phyloP scores from a whole-genome alignment of 2,797 vertebrate genomes.

The Lutjanus argentimaculatus region DNA sequence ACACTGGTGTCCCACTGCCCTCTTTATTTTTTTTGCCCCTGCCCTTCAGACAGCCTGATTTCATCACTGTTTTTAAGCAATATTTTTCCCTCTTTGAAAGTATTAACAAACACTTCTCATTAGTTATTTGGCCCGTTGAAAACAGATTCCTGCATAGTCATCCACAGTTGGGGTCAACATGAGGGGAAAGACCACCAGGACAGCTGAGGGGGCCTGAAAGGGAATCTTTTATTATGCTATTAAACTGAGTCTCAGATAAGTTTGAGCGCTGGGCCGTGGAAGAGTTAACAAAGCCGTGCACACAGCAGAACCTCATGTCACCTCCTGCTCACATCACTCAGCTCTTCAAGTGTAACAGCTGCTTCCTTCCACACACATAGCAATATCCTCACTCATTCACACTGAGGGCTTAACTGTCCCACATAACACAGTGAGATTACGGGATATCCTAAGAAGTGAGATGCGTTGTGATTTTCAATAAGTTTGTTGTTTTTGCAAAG shows the following conservation, averaged over 20 bases:
- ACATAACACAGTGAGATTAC: constrained; percentile 71
- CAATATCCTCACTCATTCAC: constrained; percentile 79
- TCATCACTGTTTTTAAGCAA: constrained; percentile 24
- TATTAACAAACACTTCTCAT: constrained; percentile 49
- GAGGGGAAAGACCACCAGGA: constrained; percentile 74
- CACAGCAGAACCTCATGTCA: constrained; percentile 76
- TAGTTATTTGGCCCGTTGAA: constrained; percentile 43
- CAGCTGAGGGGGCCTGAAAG: constrained; percentile 72
- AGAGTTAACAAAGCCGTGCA: constrained; percentile 80
- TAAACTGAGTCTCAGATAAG: constrained; percentile 75
- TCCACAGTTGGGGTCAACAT: constrained; percentile 54
- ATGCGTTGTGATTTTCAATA: constrained; percentile 65
- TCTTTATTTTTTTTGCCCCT: no score
- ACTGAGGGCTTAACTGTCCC: constrained; percentile 80
- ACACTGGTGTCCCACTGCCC: no score
- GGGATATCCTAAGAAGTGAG: constrained; percentile 57
- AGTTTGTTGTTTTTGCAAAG: constrained; percentile 54
- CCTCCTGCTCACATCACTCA: constrained; percentile 86
- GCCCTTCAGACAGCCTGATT: no score
- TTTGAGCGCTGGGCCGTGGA: constrained; percentile 58
- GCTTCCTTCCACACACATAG: constrained; percentile 80
- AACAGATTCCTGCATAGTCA: constrained; percentile 42
- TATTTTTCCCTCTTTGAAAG: constrained; percentile 44
- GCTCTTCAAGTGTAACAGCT: constrained; percentile 83
- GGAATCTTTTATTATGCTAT: constrained; percentile 79